Conservation (phyloP, 1,140 invertebrate species). For the Drosophila kurseongensis region DNA sequence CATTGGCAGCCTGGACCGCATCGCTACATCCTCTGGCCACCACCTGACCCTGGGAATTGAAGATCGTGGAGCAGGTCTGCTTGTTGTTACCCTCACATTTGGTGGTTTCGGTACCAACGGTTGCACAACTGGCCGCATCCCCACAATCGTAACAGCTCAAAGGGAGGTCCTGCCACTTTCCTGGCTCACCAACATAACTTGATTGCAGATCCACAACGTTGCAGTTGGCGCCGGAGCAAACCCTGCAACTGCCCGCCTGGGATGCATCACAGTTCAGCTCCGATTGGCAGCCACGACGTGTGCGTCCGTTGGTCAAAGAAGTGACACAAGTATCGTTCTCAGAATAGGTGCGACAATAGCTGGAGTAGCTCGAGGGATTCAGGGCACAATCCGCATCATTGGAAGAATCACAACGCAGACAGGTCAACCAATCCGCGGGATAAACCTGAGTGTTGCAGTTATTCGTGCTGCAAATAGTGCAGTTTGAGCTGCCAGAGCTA, state of each 20-base stretch:
- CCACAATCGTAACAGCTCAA: slow-evolving; percentile 58
- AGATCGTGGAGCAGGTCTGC: slow-evolving; percentile 72
- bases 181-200: slow-evolving; percentile 64
- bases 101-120: background rate
- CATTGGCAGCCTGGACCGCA: slow-evolving; percentile 32
- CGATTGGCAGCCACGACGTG: slow-evolving; percentile 66
- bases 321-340: slow-evolving; percentile 60
- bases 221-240: slow-evolving; percentile 57
- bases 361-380: slow-evolving; percentile 40
- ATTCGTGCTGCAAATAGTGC: slow-evolving; percentile 49
- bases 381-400: slow-evolving; percentile 49
- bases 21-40: slow-evolving; percentile 72
- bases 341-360: slow-evolving; percentile 52
- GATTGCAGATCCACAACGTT: slow-evolving; percentile 53
- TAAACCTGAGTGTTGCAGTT: slow-evolving; percentile 58
- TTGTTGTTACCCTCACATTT: slow-evolving; percentile 70
- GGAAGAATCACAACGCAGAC: slow-evolving; percentile 67
- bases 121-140: slow-evolving; percentile 39
- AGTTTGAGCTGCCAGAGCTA: slow-evolving; percentile 39
- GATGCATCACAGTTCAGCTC: slow-evolving; percentile 64
- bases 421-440: slow-evolving; percentile 62
- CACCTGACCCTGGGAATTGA: slow-evolving; percentile 43
- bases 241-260: slow-evolving; percentile 50
- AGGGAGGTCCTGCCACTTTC: slow-evolving; percentile 72
- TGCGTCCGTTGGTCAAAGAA: slow-evolving; percentile 50